Evolutionary conservation across 2,113 vertebrate genomes (phyloP).

Genomic region (Protobothrops flavoviridis): DNA sequence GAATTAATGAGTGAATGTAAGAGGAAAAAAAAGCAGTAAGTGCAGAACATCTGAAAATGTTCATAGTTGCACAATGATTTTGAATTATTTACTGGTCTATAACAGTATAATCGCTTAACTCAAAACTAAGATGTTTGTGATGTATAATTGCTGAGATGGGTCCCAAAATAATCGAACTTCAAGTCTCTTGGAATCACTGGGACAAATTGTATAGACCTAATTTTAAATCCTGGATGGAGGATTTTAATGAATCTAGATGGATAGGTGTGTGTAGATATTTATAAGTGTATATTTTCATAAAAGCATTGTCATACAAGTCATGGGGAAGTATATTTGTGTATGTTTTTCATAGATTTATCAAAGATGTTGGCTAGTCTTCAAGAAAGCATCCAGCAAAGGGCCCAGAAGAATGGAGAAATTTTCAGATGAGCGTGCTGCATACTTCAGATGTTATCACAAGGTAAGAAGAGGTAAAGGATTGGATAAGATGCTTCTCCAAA

Average conservation of each 20-base stretch:
- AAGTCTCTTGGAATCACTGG: not conserved
- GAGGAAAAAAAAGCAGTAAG: not conserved
- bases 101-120: not conserved
- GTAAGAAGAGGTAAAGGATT: conserved; percentile 59
- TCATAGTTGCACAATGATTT: not conserved
- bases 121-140: not conserved
- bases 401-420: conserved; percentile 84
- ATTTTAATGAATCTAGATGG: not conserved
- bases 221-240: not conserved
- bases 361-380: conserved; percentile 83
- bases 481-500: not conserved
- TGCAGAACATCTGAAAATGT: not conserved
- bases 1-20: not conserved
- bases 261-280: not conserved
- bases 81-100: not conserved
- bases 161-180: not conserved
- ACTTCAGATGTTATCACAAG: conserved; percentile 83
- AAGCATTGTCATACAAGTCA: not conserved
- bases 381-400: conserved; percentile 84
- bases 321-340: not conserved
- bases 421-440: conserved; percentile 81
- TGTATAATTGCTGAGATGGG: not conserved
- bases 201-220: not conserved
- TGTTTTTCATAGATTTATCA: conserved; percentile 79
- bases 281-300: not conserved